Evolutionary conservation across 2,113 vertebrate species (phyloP), one percentile per base, ranked within the genome.

Genomic region (Vulpes ferrilata): DNA sequence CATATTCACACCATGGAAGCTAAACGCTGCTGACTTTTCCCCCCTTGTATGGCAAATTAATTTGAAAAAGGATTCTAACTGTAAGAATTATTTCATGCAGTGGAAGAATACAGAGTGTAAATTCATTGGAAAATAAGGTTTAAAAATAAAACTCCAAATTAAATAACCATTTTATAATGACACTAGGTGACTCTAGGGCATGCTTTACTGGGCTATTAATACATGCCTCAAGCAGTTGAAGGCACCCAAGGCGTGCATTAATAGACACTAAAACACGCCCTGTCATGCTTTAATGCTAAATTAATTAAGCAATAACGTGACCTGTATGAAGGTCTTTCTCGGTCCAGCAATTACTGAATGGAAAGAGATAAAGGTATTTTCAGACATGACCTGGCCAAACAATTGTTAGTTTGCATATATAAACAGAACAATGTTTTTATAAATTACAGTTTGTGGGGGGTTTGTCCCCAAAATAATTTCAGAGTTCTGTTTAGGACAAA

Each of bases 291-390:
- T 96, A 97, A 97, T 92, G 92, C 73, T 98, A 96, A 90, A 97
- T 96, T 97, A 97, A 98, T 98, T 98, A 97, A 94, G 96, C 81
- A 90, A 93, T 95, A 96, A 87, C 1, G 2, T 98, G 97, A 98
- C 97, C 95, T 82, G n/a, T 95, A 51, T 87, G 87, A 96, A 97
- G 95, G 97, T 97, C 97, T 97, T 98, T 97, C 85, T 30, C 93
- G 88, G 86, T 94, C 93, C 67, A 93, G 86, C 60, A 94, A 93
- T 96, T 93, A 91, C 43, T 85, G 93, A 88, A 85, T 88, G 60
- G 55, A 93, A 78, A 94, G 84, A 90, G 53, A 82, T 59, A 90
- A 96, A 96, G 27, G 8, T 91, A 67, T 82, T 83, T 79, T 76
- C 85, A 95, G 69, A 94, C 59, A 82, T 6, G 86, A 53, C 20